Base-by-base conservation (phyloP, 2,113 vertebrate genomes). In the Eupsittula cactorum region DNA sequence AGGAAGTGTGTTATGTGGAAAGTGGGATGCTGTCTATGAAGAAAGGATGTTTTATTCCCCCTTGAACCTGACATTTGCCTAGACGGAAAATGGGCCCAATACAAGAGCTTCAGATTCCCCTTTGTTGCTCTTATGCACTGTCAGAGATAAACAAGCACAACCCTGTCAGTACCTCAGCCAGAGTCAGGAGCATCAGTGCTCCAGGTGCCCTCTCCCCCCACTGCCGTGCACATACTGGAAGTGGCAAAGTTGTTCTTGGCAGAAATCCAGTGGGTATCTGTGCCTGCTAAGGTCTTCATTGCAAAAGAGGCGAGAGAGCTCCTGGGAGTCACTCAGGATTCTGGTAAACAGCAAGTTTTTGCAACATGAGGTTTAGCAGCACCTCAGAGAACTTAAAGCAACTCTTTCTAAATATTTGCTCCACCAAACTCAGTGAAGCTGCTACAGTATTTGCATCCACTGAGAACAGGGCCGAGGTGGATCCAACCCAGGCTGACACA, bases 241-340 rank as follows among this genome's bases (percentile, higher is more conserved):
- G 81, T n/a, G 85, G 81, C 62, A 96, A 93, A 92, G 91, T 95
- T 97, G 65, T 89, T 96, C 73, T 96, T 97, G 96, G 96, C 95
- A 93, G 74, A 64, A 82, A 92, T 84, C 89, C 91, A 84, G 7
- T 31, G 76, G 47, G 29, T 52, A 89, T 68, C 77, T 92, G 81
- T 92, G 86, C 65, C 77, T 95, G 89, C 16, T 79, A 52, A 65
- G 16, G 20, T 95, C 81, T 87, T 59, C 70, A 68, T 44, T 73
- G 41, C 69, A 83, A 90, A 90, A 77, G 60, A 95, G 80, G 84
- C 0, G 57, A 94, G 74, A 92, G 44, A 64, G 37, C 95, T 88
- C 95, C 42, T 46, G 89, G 93, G 67, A 95, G 74, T 53, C 80
- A 59, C 88, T 73, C 67, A 35, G 33, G 60, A 75, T 94, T 93